Conservation (phyloP, 2,888 invertebrate genomes). For the Conchocele bisecta region DNA sequence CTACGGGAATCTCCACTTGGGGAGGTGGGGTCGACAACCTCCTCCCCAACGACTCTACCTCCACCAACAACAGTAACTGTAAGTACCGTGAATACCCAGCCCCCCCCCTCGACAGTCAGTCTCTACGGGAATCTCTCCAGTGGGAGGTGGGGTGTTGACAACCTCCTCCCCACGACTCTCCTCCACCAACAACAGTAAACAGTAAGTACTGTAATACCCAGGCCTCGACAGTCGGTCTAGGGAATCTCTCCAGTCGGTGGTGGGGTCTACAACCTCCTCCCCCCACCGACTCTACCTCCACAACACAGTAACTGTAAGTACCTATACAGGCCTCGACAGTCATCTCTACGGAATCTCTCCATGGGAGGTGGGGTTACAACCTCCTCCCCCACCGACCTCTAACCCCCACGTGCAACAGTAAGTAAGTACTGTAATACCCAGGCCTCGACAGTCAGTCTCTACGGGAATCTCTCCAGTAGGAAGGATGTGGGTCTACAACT, state of each 20-base stretch:
- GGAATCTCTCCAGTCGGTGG: constrained; percentile 77
- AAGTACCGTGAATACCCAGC: no score
- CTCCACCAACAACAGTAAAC: constrained; percentile 64
- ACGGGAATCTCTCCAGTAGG: constrained; percentile 76
- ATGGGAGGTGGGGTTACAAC: no score
- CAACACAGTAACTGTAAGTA: no score
- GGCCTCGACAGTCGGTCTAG: constrained; percentile 75
- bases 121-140: constrained; percentile 73
- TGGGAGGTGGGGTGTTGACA: constrained; percentile 75
- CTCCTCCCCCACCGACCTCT: no score
- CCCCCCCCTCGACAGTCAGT: constrained; percentile 65
- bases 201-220: constrained; percentile 66
- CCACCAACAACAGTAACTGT: background rate
- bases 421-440: no score
- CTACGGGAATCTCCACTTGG: constrained; percentile 75
- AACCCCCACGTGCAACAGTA: no score
- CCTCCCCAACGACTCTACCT: constrained; percentile 65
- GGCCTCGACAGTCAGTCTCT: constrained; percentile 70
- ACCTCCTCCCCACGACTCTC: constrained; percentile 75
- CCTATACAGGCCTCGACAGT: no score
- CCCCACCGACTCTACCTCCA: no score
- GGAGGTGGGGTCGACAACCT: constrained; percentile 74
- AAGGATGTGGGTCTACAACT: constrained; percentile 72
- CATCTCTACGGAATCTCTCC: no score
- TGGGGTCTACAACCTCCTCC: no score